Evolutionary conservation across 2,113 vertebrate genomes (phyloP).

Genomic region (Alces alces): DNA sequence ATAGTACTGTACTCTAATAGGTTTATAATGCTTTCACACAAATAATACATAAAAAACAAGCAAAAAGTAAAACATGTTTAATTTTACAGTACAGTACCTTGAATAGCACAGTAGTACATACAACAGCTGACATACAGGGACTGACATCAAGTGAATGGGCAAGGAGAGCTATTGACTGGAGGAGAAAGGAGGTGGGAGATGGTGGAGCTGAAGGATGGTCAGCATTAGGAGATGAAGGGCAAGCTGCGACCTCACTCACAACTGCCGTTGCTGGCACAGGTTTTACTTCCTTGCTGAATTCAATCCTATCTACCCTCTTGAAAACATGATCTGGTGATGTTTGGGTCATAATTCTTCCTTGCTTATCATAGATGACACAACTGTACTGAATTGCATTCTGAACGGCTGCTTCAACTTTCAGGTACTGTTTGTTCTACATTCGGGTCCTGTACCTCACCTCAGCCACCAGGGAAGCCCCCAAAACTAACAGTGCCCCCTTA

Average conservation of each 20-base stretch:
- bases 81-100: background rate
- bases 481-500: background rate
- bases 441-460: background rate
- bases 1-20: background rate
- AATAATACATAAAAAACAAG: background rate
- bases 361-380: background rate
- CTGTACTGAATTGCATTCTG: background rate
- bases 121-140: background rate
- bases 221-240: background rate
- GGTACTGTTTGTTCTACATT: background rate
- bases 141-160: background rate
- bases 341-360: background rate
- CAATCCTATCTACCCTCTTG: background rate
- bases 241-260: background rate
- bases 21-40: background rate
- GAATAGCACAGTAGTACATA: background rate
- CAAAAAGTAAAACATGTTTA: background rate
- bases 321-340: background rate
- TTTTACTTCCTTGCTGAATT: background rate
- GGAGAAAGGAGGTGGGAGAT: background rate
- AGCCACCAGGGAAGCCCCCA: background rate
- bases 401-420: background rate
- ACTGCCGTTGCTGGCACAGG: rapidly evolving
- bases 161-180: background rate
- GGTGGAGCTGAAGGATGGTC: background rate